Conservation (phyloP, 2,797 vertebrate species). For the Zonotrichia albicollis region DNA sequence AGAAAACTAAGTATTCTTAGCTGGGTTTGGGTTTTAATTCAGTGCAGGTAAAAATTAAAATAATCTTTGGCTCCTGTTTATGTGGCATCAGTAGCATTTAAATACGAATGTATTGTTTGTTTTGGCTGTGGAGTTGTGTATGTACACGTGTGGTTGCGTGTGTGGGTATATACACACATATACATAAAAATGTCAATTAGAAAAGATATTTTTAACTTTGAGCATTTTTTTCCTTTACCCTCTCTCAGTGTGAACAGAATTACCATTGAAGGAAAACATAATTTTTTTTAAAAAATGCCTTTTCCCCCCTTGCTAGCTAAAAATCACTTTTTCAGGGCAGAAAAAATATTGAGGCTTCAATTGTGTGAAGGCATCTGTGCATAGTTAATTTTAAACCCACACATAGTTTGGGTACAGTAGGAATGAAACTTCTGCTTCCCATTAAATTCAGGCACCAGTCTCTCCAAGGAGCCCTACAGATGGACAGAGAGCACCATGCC, state of each 20-base stretch:
- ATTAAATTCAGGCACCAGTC: neutral
- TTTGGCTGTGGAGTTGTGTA: slow-evolving; percentile 18
- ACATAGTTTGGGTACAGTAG: neutral
- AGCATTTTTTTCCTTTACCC: neutral
- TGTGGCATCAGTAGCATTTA: neutral
- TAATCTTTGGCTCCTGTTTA: neutral
- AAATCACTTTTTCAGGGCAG: neutral
- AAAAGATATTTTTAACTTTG: neutral
- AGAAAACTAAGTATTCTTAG: neutral
- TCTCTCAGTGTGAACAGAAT: neutral
- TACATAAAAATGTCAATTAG: slow-evolving; percentile 26
- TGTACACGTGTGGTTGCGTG: slow-evolving; percentile 54
- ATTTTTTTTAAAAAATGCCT: neutral
- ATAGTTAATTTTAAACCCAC: neutral
- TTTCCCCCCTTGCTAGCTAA: neutral
- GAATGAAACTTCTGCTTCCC: neutral
- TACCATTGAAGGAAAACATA: fast-evolving
- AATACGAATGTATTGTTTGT: slow-evolving; percentile 34
- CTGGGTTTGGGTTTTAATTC: neutral
- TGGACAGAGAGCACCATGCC: neutral
- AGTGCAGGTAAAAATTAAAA: neutral
- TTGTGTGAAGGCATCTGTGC: neutral
- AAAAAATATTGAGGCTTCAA: neutral
- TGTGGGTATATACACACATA: slow-evolving; percentile 49
- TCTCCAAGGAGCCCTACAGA: neutral